Evolutionary conservation across 2,797 vertebrate species (phyloP).

Genomic region (Lagodon rhomboides): DNA sequence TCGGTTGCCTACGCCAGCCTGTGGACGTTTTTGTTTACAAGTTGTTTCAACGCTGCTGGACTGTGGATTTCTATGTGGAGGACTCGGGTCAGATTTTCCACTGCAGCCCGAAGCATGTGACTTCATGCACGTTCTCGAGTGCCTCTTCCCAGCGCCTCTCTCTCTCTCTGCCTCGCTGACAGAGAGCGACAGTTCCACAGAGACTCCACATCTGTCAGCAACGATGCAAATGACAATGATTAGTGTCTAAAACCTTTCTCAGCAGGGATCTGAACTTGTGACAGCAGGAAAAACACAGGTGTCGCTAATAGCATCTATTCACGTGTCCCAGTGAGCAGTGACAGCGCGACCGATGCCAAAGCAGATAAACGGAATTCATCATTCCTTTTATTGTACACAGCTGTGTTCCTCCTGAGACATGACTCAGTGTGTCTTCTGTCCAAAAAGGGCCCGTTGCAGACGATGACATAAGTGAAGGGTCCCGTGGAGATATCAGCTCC

Average conservation of each 20-base stretch:
- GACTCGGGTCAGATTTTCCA: too few species aligned
- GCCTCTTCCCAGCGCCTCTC: too few species aligned
- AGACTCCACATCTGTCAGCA: neutral
- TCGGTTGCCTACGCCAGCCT: too few species aligned
- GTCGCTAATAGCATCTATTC: neutral
- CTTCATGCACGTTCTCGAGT: too few species aligned
- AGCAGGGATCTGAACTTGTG: neutral
- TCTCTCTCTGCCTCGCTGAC: too few species aligned
- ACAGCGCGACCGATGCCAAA: neutral
- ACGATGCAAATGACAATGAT: neutral
- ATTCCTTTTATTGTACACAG: neutral
- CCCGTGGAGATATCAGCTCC: neutral
- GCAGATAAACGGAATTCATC: neutral
- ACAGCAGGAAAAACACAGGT: neutral
- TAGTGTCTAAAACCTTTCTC: neutral
- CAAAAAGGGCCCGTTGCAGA: neutral
- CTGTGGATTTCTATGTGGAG: too few species aligned
- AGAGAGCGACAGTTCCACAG: too few species aligned
- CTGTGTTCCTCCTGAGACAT: neutral
- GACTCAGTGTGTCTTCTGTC: neutral
- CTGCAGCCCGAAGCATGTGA: too few species aligned
- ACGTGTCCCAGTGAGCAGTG: neutral
- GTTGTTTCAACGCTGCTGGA: too few species aligned
- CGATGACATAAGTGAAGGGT: neutral
- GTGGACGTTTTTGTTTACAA: too few species aligned